Base-by-base conservation (phyloP, 2,113 vertebrate species). In the Willisornis vidua region DNA sequence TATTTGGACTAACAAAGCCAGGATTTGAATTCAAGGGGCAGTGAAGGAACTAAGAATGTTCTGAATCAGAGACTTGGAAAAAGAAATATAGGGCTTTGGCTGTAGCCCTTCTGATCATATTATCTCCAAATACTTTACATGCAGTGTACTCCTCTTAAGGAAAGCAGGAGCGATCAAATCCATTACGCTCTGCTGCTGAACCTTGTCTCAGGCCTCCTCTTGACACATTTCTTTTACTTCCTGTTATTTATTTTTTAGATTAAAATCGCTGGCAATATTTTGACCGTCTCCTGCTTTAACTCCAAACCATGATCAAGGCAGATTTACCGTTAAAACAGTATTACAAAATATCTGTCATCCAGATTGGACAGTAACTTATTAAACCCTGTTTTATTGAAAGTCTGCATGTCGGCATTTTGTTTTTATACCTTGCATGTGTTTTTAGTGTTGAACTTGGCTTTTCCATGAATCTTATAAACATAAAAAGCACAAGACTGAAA, bases 11-110 rank as follows among this genome's bases (percentile, higher is more conserved):
- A 96, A 85, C 70, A 85, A 79, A 96, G 83, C 70, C 91, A 91
- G 86, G 76, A 87, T 95, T 96, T 96, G 66, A 96, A 97, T 96
- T 91, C 67, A 94, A 96, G 84, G n/a, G 92, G 58, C 51, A 95
- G 62, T 14, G 67, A 96, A 94, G 71, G 76, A 82, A 90, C 73
- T 26, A 35, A 91, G 68, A 94, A 92, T 62, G 86, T 81, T 96
- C 80, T 92, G 48, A 90, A 93, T 71, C 85, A 96, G 91, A 96
- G 62, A 93, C 80, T 96, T 96, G 80, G 72, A 94, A 74, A 94
- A 91, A 95, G 87, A 82, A 94, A 96, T 70, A 87, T 19, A 86
- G 33, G 12, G 83, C 29, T 86, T 87, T 71, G 74, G 91, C 83
- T 58, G 26, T 82, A 57, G 89, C 79, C 48, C 67, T 86, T 89